Evolutionary conservation across 1,140 invertebrate species (phyloP).

Genomic region (Aradophagus sp.): DNA sequence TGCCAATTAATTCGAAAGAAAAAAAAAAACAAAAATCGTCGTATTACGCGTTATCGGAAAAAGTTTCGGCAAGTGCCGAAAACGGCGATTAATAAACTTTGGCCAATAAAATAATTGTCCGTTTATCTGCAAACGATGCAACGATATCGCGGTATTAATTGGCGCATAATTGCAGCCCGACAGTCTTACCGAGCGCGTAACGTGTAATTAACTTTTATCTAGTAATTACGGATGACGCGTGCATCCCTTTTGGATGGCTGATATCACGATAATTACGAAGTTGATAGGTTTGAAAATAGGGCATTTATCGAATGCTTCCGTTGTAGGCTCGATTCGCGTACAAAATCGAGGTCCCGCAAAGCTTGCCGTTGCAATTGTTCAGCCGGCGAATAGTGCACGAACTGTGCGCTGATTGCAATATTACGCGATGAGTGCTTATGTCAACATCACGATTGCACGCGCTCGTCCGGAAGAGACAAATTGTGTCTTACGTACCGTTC

Average conservation of each 20-base stretch:
- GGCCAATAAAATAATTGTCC: no score
- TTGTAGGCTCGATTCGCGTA: conserved; percentile 32
- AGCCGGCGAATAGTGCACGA: conserved; percentile 29
- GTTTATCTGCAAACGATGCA: no score
- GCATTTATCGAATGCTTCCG: conserved; percentile 55
- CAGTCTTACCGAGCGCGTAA: conserved; percentile 25
- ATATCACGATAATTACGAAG: conserved; percentile 52
- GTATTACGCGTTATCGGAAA: no score
- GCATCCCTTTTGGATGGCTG: conserved; percentile 41
- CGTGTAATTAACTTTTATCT: conserved; percentile 55
- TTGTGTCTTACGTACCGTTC: conserved; percentile 17
- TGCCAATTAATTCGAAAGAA: no score
- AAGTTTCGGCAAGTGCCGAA: no score
- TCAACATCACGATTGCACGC: conserved; percentile 31
- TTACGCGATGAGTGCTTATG: conserved; percentile 41
- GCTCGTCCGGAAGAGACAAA: conserved; percentile 26
- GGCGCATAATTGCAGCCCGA: conserved; percentile 23
- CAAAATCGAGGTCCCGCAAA: conserved; percentile 30
- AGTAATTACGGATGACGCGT: conserved; percentile 42
- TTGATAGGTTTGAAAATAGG: conserved; percentile 54
- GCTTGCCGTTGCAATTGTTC: conserved; percentile 37
- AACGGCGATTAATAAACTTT: no score
- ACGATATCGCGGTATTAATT: no score
- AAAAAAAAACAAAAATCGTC: no score
- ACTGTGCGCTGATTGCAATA: conserved; percentile 48